Base-by-base conservation (phyloP, 2,888 invertebrate species). In the Cryptocheilus praepositus region DNA sequence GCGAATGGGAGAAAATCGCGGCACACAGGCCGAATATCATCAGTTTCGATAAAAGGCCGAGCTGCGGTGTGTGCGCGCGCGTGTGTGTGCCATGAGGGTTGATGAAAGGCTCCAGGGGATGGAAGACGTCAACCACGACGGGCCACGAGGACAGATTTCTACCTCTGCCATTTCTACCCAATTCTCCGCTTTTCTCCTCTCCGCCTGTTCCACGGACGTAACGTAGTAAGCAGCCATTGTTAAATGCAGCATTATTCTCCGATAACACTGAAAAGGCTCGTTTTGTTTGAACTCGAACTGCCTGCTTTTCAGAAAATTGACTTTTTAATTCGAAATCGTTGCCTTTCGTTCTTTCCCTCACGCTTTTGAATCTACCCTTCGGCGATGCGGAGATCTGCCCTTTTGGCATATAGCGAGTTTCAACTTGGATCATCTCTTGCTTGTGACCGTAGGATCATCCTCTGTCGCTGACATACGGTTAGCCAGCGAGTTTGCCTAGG, bases 231-330 rank as follows among this genome's bases (percentile, higher is more conserved):
- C 79, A 80, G 61, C 81, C 76, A 82, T 85, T 86, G 85, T 86
- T 82, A 81, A 85, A 79, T 74, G 80, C 80, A 60, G 77, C 79
- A 83, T 86, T 86, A 85, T 85, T 77, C 83, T 74, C 73, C 76
- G 77, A 79, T 78, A 76, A 77, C 74, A 73, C 71, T 76, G 73
- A 78, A 80, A 82, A 79, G 80, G 76, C 82, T 82, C 84, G 83
- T 84, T 85, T 86, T 85, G 84, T 83, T 81, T 83, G 2, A 79
- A 74, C 73, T 76, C 60, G 11, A 54, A 52, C 7, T 45, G 45
- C 45, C 25, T 2, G 3, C 5, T 25, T 25, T 25, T 25, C 25
- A 25, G 25, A 25, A 2, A 3, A 25, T 25, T 25, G 25, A 25
- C 25, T 25, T 25, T 25, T 25, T 25, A 25, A 3, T 25, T 5